These are phyloP conservation scores for Cyrtorhinus lividipennis DNA, from an alignment of 1,140 invertebrate genomes.

Conservation along the genomic window DNA sequence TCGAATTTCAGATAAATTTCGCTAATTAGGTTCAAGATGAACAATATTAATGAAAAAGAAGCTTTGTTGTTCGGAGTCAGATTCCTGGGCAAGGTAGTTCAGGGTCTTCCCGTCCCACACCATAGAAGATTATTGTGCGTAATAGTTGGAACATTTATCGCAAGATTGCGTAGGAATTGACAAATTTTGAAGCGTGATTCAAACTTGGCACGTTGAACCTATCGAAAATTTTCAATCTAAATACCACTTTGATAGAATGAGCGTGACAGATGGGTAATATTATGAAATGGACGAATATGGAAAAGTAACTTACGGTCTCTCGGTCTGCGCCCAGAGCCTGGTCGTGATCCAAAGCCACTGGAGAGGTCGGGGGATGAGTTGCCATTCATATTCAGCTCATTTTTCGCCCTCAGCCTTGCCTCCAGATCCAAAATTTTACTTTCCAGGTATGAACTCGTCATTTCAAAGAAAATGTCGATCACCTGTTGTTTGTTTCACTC, in stretches of 20 bases:
- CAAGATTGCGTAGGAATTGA: no score
- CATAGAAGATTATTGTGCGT: not conserved
- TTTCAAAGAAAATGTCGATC: slow-evolving; percentile 16
- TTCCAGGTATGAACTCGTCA: slow-evolving; percentile 35
- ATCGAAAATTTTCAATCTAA: not conserved
- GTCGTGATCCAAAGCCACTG: slow-evolving; percentile 22
- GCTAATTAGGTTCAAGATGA: no score
- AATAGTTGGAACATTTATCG: no score
- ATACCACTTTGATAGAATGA: no score
- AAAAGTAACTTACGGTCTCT: slow-evolving; percentile 25
- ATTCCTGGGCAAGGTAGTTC: not conserved
- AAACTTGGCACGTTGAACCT: slow-evolving; percentile 1
- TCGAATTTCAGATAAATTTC: no score
- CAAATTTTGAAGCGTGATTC: no score
- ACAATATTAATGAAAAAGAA: no score
- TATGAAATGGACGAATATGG: no score
- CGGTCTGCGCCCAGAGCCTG: slow-evolving; percentile 24
- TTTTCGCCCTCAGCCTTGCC: slow-evolving; percentile 46
- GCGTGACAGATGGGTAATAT: no score
- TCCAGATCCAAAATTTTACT: slow-evolving; percentile 48
- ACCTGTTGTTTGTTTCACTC: slow-evolving; percentile 17
- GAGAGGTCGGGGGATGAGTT: not conserved
- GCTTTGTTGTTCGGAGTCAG: no score
- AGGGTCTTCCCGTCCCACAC: not conserved
- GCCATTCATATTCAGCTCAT: slow-evolving; percentile 34